These are phyloP conservation scores for Astropecten irregularis DNA, from an alignment of 53 echinoderm and acorn worm genomes.

Conservation along the genomic window DNA sequence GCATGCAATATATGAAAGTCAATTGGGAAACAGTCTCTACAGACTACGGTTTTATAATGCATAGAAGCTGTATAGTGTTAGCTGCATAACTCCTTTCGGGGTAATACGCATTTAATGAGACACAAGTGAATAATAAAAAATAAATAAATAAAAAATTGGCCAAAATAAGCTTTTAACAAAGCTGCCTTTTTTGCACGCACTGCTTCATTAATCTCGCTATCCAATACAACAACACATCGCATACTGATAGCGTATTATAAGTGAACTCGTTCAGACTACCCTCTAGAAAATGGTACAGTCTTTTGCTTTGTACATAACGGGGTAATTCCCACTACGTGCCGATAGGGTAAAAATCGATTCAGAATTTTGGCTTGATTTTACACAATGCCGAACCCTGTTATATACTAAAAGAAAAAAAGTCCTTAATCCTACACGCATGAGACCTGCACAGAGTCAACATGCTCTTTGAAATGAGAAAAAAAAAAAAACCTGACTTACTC, in stretches of 20 bases:
- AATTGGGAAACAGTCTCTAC: slow-evolving; percentile 10
- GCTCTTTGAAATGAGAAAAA: slow-evolving; percentile 5
- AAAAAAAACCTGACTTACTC: slow-evolving; percentile 1
- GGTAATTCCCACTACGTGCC: background rate
- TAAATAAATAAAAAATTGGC: background rate
- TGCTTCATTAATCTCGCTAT: slow-evolving; percentile 3
- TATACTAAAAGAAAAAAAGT: background rate
- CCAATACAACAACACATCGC: background rate
- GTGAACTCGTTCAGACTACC: background rate
- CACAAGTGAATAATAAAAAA: slow-evolving; percentile 5
- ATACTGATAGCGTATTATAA: background rate
- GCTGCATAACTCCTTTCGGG: background rate
- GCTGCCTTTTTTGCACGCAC: background rate
- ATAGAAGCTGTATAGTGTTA: too few relatives aligned
- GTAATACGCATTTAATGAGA: slow-evolving; percentile 15
- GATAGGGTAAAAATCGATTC: too few relatives aligned
- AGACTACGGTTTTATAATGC: too few relatives aligned
- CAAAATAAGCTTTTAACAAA: slow-evolving; percentile 9
- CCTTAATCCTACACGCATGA: slow-evolving; percentile 30
- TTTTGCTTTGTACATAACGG: background rate
- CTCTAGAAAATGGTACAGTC: background rate
- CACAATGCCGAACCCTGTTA: too few relatives aligned
- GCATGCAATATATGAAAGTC: slow-evolving; percentile 36
- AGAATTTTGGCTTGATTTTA: too few relatives aligned
- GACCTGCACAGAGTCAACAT: slow-evolving; percentile 39